Base-by-base conservation (phyloP, 2,888 invertebrate species). In the Hemicrepidius hirtus region DNA sequence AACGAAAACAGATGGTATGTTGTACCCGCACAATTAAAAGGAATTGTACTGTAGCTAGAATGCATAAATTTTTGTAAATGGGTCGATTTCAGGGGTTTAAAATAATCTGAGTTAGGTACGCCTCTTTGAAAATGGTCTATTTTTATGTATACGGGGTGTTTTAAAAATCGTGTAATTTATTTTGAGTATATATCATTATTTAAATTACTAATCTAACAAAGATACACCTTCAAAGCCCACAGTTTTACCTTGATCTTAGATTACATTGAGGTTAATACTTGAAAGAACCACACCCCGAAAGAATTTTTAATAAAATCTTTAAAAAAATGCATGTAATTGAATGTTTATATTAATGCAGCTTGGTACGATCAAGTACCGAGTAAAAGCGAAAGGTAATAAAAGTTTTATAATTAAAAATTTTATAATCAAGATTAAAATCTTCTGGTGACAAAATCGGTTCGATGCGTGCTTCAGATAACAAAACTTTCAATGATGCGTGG, bases 171-270 rank as follows among this genome's bases (percentile, higher is more conserved):
- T n/a, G n/a, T n/a, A n/a, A n/a, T n/a, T n/a, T n/a, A n/a, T n/a
- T n/a, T n/a, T n/a, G n/a, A n/a, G n/a, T n/a, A n/a, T n/a, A n/a
- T n/a, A n/a, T n/a, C n/a, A n/a, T n/a, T n/a, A n/a, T 9, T 40
- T 9, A 9, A 10, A 46, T 16, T 46, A 13, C 40, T 3, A 40
- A n/a, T 6, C 28, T 28, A 53, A 53, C 53, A 53, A 53, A 53
- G 53, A 53, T 53, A 53, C 53, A 53, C 53, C 53, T 53, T 53
- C 53, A 53, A n/a, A 28, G 28, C 53, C 53, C 13, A 53, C 53
- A 13, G 24, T 32, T 13, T 50, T 12, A 28, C 53, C 53, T 53
- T 53, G 53, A 53, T 53, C 53, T 53, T 53, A 53, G 13, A 44
- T n/a, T 20, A 28, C 0, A 53, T 53, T 53, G 53, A 53, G 53